Evolutionary conservation across 2,888 invertebrate genomes (phyloP), one percentile per base, ranked within the genome.

Genomic region (Eristalinus aeneus): DNA sequence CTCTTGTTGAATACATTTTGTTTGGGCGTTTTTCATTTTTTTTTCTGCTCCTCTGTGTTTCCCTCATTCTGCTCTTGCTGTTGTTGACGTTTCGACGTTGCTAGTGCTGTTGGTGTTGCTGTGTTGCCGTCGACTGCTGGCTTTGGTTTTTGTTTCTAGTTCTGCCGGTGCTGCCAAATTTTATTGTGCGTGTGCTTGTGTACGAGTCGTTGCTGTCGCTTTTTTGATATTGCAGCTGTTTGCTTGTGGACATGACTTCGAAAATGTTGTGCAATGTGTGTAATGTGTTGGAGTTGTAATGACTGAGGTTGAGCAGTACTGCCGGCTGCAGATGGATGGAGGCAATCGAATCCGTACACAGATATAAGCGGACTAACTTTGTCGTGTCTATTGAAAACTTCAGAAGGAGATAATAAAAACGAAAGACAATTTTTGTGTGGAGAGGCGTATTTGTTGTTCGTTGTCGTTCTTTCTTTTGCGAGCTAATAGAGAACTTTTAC

Each of bases 1-100:
- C 53, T 75, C 72, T 72, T 75, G 75, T 75, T 75, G 75, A 67
- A 67, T 75, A 60, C 31, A 60, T 32, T 39, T 67, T 36, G 58
- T 31, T 58, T 11, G 23, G 56, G 56, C 11, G 32, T 67, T 64
- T 11, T 54, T 61, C 23, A n/a, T 31, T 34, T 67, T 46, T 67
- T 36, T 22, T 36, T 36, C 11, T 10, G 23, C 23, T 22, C 22
- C 3, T 12, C 23, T 22, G 22, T 56, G n/a, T 56, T 1, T 46
- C 11, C 23, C 23, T 27, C 23, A 11, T 56, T 11, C 9, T 0
- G 56, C 22, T 56, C 23, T 56, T 23, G 12, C 23, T 56, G 16
- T 46, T 16, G 16, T n/a, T 39, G 46, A 3, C 5, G 46, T 16
- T 46, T 46, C 16, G 46, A 16, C 46, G 16, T 8, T 46, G 46